phyloP scores from a whole-genome alignment of 1,140 invertebrate genomes.

The Brachionus rubens region DNA sequence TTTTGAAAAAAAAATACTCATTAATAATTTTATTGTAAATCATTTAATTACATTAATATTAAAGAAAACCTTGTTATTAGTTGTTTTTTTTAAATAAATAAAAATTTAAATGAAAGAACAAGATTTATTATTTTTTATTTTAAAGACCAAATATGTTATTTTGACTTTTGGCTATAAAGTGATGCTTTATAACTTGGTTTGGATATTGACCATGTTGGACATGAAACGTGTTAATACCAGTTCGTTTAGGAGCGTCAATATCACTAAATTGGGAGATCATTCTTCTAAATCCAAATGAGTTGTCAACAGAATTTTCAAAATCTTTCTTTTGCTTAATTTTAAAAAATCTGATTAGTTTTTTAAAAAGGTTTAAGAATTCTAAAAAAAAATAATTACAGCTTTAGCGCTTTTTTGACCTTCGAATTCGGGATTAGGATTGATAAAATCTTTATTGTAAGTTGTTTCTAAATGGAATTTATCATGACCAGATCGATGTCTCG shows the following conservation, averaged over 20 bases:
- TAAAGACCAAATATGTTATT: constrained; percentile 41
- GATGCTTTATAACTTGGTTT: constrained; percentile 38
- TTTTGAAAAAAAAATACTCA: too few species aligned
- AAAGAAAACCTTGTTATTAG: not conserved
- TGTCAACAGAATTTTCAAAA: constrained; percentile 33
- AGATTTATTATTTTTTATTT: not conserved
- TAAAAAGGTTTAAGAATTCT: not conserved
- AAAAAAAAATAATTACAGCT: not conserved
- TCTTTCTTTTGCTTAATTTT: not conserved
- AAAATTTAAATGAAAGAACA: too few species aligned
- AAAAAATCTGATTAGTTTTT: not conserved
- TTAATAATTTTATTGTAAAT: not conserved
- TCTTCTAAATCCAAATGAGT: constrained; percentile 10
- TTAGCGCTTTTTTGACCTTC: not conserved
- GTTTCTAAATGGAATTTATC: constrained; percentile 33
- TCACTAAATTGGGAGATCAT: constrained; percentile 46
- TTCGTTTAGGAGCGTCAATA: constrained; percentile 41
- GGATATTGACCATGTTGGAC: constrained; percentile 43
- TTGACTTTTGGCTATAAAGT: constrained; percentile 18
- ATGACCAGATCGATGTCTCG: not conserved
- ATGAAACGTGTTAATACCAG: constrained; percentile 44
- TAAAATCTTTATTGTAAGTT: constrained; percentile 34
- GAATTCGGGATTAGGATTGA: constrained; percentile 10
- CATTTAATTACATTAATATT: constrained; percentile 10
- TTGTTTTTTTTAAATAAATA: not conserved